Evolutionary conservation across 2,113 vertebrate genomes (phyloP).

Genomic region (Eptesicus fuscus): DNA sequence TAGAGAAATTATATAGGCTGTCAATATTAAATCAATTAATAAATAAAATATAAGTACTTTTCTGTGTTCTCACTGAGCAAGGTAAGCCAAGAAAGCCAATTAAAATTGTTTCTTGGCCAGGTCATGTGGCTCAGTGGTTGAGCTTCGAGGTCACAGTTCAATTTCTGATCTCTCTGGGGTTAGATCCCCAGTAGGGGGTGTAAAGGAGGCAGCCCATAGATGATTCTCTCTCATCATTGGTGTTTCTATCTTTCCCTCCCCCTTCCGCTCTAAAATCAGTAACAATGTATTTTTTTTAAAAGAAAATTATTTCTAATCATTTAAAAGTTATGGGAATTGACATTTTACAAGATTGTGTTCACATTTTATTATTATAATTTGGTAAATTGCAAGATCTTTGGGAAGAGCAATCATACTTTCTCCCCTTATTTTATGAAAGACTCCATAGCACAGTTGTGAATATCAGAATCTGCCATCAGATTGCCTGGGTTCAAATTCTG

Average conservation of each 20-base stretch:
- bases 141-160: no score
- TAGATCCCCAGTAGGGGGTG: no score
- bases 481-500: not conserved
- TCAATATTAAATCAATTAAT: constrained; percentile 17
- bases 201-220: no score
- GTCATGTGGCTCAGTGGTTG: no score
- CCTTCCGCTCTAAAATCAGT: no score
- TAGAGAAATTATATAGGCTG: not conserved
- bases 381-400: not conserved
- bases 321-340: constrained; percentile 32
- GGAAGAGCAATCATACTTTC: not conserved
- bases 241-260: no score
- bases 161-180: no score
- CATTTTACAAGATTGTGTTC: constrained; percentile 4
- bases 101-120: no score
- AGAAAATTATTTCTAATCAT: not conserved
- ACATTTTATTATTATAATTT: not conserved
- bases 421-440: not conserved
- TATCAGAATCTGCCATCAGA: not conserved
- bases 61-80: not conserved
- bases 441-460: not conserved
- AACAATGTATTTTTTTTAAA: no score
- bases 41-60: not conserved
- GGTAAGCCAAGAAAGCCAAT: not conserved
- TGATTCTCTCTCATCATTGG: no score